Evolutionary conservation across 2,888 invertebrate species (phyloP), one percentile per base, ranked within the genome.

Genomic region (Portevinia maculata): DNA sequence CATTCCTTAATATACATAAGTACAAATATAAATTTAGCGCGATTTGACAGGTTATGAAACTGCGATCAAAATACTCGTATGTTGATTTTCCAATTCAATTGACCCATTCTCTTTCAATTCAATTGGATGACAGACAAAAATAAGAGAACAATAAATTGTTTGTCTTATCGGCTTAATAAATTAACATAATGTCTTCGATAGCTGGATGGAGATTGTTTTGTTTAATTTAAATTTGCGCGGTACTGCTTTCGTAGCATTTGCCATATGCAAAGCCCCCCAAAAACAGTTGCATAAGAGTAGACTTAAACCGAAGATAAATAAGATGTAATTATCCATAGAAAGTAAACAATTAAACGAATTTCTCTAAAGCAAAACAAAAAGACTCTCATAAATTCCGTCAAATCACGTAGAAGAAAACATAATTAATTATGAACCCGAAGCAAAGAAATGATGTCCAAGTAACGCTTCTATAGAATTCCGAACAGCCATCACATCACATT

Each of bases 221-320:
- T 55, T 13, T 21, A n/a, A 2, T 37, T 13, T 3, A 19, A 32
- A 5, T 46, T 48, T n/a, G n/a, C n/a, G n/a, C n/a, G n/a, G n/a
- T 9, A 62, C 21, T 8, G 13, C 13, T 15, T 11, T 34, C 11
- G 37, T n/a, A 13, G 9, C 1, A 19, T 39, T 48, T 37, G 39
- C 30, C 53, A 53, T 41, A 65, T 65, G 65, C 53, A 65, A 65
- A 65, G 52, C n/a, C 41, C 5, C 28, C 13, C 24, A 24, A 5
- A 24, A 57, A 30, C 15, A 3, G 9, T 57, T 41, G 15, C 30
- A 41, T 41, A 59, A 59, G 30, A 41, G 0, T 15, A 41, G 21
- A 37, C 19, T 19, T 7, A 17, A 50, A n/a, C 24, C 5, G 24
- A 24, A 24, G 24, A 15, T 13, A 30, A 52, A 34, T 24, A 37